Conservation (phyloP, 2,113 vertebrate species). For the Pangasianodon gigas region DNA sequence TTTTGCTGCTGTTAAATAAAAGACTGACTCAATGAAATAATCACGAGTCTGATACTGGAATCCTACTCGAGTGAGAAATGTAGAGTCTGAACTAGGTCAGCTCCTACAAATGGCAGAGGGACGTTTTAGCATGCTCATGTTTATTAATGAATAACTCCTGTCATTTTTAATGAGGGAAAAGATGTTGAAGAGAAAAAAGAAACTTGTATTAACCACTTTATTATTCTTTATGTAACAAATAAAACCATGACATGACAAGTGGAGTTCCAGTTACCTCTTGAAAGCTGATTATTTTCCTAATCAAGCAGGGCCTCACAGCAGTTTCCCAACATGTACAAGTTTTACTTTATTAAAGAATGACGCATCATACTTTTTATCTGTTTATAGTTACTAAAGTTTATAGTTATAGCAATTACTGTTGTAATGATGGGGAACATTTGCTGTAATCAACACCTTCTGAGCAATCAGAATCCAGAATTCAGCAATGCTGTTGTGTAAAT, state of each 20-base stretch:
- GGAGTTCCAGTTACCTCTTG: not conserved
- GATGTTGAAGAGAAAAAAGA: not conserved
- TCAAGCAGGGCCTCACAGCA: not conserved
- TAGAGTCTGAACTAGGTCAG: not conserved
- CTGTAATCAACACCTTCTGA: not conserved
- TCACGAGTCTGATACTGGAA: not conserved
- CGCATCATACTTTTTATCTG: not conserved
- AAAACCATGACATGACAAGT: not conserved
- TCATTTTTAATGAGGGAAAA: not conserved
- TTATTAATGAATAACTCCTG: no score
- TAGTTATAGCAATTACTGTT: not conserved
- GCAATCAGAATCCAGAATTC: conserved; percentile 1
- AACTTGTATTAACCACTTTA: not conserved
- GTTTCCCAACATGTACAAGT: no score
- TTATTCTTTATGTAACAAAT: not conserved
- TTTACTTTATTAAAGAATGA: no score
- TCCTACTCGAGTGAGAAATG: not conserved
- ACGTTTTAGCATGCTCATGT: no score
- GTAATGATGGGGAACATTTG: not conserved
- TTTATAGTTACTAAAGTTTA: not conserved
- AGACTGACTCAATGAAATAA: not conserved
- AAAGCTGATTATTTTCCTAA: not conserved
- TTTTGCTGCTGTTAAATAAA: not conserved
- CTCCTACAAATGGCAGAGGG: not conserved
- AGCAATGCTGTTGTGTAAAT: not conserved